Evolutionary conservation across 2,797 vertebrate genomes (phyloP), one percentile per base, ranked within the genome.

Genomic region (Nannoperca australis): DNA sequence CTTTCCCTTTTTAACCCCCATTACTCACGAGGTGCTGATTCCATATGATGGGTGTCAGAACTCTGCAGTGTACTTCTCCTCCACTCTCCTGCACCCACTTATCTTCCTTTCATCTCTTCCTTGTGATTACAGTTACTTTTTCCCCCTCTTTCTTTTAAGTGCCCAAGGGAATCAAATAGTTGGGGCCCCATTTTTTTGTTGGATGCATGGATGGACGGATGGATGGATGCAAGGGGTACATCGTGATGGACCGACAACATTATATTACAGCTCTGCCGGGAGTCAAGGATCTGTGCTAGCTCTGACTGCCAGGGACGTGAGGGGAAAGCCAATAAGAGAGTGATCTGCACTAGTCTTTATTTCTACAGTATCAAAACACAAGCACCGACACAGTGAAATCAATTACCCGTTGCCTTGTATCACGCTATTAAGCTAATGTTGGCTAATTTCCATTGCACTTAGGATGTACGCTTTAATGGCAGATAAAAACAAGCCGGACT

Each of bases 1-100:
- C 84, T 84, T 82, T 91, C 75, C 85, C 85, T 88, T 90, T 91
- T 91, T 90, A 91, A 92, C 89, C 90, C 76, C 87, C 85, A 88
- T 92, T 91, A 90, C 84, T 91, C 85, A 91, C 72, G 54, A 90
- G 87, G 80, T 85, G 80, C 85, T 88, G 90, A 89, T 90, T 92
- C 89, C 88, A 89, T 93, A 92, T 87, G 91, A 91, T 84, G 68
- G 83, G 79, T 91, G 87, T 92, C 88, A 71, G 76, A 84, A 67
- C 79, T 89, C 88, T 45, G 81, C 77, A 72, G 76, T 67, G 83
- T 78, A 74, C 87, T 73, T 78, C 85, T 70, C 73, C 76, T 58
- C 79, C 75, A 73, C 78, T 81, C 77, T 77, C 75, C 75, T 40
- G 61, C 67, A 76, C 51, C 84, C 87, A 86, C 87, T 89, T 75